Evolutionary conservation across 1,140 invertebrate genomes (phyloP), one percentile per base, ranked within the genome.

Genomic region (Cephus cinctus): DNA sequence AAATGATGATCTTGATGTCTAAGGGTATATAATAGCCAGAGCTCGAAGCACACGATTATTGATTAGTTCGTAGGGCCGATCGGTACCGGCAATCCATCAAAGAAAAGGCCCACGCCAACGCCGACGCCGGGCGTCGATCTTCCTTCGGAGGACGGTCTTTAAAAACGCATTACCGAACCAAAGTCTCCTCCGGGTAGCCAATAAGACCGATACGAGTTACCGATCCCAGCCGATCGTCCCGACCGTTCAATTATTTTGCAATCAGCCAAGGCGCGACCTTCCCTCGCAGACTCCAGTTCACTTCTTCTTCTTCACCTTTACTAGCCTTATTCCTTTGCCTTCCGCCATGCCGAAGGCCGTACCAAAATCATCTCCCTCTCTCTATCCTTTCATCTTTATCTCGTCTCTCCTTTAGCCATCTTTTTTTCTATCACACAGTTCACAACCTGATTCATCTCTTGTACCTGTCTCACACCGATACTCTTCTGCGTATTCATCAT

Each of bases 181-280:
- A 54, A 19, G 50, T 59, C 51, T 52, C 50, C 41, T 49, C 52
- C 50, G 34, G 34, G 14, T 42, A 21, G 39, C 59, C 69, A 66
- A 67, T 69, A 63, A 69, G 57, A 51, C 67, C 67, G 59, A 70
- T 71, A 62, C 44, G 48, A 58, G 34, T 12, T 18, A 18, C 55
- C 51, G 57, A 67, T 67, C 52, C 52, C 48, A 54, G 41, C 61
- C 64, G 69, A 71, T 69, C 59, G 57, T 46, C 34, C 49, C 45
- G 56, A 56, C 53, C 65, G 50, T 67, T 69, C 69, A 70, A 71
- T 71, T 71, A 71, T 71, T 71, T 70, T 61, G 64, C 69, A 66
- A 70, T 71, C 66, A 68, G 46, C 56, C 52, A 50, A 31, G 34
- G 23, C 20, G 20, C 44, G 39, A 35, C n/a, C n/a, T n/a, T n/a